Conservation (phyloP, 1,140 invertebrate species). For the Bombyx mandarina region DNA sequence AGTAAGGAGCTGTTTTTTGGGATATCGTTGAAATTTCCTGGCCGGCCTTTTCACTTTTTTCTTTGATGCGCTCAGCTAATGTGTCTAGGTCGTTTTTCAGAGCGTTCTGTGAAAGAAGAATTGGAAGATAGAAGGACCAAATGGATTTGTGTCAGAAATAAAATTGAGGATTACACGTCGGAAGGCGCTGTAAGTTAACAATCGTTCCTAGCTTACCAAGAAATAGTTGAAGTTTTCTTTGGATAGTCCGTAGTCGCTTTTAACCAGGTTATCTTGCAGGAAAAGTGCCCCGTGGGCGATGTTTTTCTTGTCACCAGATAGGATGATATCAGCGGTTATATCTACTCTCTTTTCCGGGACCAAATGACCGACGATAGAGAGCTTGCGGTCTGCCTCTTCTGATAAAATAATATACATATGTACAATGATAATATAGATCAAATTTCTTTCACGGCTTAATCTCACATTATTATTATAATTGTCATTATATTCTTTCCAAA, state of each 20-base stretch:
- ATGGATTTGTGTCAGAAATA: too few species aligned
- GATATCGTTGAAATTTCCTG: slow-evolving; percentile 64
- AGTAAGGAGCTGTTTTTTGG: slow-evolving; percentile 74
- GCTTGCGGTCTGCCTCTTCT: slow-evolving; percentile 64
- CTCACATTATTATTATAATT: too few species aligned
- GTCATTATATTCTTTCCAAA: too few species aligned
- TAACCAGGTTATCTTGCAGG: slow-evolving; percentile 78
- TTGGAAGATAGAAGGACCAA: too few species aligned
- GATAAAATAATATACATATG: slow-evolving; percentile 6
- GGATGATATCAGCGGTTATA: slow-evolving; percentile 70
- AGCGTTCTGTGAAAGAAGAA: slow-evolving; percentile 23
- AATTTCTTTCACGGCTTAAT: too few species aligned
- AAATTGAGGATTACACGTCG: too few species aligned
- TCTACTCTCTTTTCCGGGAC: slow-evolving; percentile 77
- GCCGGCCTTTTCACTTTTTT: slow-evolving; percentile 43
- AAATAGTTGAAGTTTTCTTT: slow-evolving; percentile 75
- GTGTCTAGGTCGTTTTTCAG: slow-evolving; percentile 41
- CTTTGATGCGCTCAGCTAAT: slow-evolving; percentile 36
- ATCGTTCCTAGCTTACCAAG: slow-evolving; percentile 54
- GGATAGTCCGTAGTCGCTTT: slow-evolving; percentile 75
- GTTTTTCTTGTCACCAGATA: slow-evolving; percentile 72
- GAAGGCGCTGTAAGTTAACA: too few species aligned
- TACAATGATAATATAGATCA: too few species aligned
- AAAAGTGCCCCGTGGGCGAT: slow-evolving; percentile 74
- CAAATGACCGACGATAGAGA: slow-evolving; percentile 71